These are phyloP conservation scores for Cryptoprocta ferox DNA, from an alignment of 2,797 vertebrate genomes.

Conservation along the genomic window DNA sequence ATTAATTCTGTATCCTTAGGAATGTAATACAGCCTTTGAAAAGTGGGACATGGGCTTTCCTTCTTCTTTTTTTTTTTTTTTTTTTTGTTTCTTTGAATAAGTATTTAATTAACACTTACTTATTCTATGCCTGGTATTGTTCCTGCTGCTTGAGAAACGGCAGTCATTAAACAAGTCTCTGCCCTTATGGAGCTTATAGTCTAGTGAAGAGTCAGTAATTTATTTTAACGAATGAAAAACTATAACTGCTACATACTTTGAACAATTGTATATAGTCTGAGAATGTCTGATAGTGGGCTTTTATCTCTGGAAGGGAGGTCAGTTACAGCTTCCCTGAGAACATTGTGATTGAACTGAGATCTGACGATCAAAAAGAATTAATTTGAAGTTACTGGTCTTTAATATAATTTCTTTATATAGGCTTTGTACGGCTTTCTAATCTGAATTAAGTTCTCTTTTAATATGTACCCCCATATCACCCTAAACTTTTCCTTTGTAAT, in stretches of 20 bases:
- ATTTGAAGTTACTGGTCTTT: neutral
- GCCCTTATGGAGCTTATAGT: neutral
- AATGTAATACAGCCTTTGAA: neutral
- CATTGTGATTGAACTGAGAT: neutral
- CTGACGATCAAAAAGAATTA: constrained; percentile 2
- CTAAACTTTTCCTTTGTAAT: neutral
- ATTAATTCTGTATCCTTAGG: constrained; percentile 19
- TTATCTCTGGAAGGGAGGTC: neutral
- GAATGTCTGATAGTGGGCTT: neutral
- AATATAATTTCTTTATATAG: neutral
- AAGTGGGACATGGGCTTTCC: neutral
- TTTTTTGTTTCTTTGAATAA: constrained; percentile 10
- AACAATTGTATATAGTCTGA: neutral
- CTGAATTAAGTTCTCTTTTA: constrained; percentile 31
- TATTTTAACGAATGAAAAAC: constrained; percentile 29
- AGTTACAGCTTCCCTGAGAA: neutral
- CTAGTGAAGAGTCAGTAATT: neutral
- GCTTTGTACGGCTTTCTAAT: neutral
- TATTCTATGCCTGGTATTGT: neutral
- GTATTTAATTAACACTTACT: neutral
- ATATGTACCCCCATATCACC: neutral
- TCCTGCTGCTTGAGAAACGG: constrained; percentile 13
- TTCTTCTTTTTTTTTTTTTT: neutral
- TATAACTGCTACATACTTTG: neutral
- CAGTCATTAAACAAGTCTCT: neutral